Evolutionary conservation across 2,888 invertebrate genomes (phyloP).

Genomic region (Protodeltote pygarga): DNA sequence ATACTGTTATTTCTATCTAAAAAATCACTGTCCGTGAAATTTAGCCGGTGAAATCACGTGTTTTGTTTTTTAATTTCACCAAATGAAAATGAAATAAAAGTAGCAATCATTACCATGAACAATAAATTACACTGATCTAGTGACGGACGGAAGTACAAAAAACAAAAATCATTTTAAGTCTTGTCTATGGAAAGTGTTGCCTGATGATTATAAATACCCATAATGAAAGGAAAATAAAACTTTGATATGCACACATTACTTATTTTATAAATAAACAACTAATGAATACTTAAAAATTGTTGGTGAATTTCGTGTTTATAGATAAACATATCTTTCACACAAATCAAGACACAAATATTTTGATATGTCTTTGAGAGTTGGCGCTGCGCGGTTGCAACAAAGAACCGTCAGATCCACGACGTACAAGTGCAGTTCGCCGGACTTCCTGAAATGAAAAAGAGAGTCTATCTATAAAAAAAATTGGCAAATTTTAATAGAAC

Average conservation of each 20-base stretch:
- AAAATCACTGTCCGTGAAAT: no score
- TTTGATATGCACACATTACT: no score
- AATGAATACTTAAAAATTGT: no score
- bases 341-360: constrained; percentile 72
- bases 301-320: no score
- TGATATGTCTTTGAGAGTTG: constrained; percentile 71
- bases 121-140: constrained; percentile 38
- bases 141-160: constrained; percentile 46
- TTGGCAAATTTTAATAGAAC: no score
- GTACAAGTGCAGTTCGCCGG: constrained; percentile 72
- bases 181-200: constrained; percentile 58
- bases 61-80: no score
- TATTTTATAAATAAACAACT: neutral
- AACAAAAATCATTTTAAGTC: constrained; percentile 12
- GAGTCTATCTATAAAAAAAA: no score
- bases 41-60: no score
- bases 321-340: no score
- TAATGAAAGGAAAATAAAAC: constrained; percentile 13
- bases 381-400: constrained; percentile 69
- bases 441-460: constrained; percentile 71
- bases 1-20: no score
- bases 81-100: no score
- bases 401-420: constrained; percentile 80
- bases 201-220: constrained; percentile 12
- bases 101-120: no score